These are phyloP conservation scores for Nasonia oneida DNA, from an alignment of 2,888 invertebrate genomes.

Conservation along the genomic window DNA sequence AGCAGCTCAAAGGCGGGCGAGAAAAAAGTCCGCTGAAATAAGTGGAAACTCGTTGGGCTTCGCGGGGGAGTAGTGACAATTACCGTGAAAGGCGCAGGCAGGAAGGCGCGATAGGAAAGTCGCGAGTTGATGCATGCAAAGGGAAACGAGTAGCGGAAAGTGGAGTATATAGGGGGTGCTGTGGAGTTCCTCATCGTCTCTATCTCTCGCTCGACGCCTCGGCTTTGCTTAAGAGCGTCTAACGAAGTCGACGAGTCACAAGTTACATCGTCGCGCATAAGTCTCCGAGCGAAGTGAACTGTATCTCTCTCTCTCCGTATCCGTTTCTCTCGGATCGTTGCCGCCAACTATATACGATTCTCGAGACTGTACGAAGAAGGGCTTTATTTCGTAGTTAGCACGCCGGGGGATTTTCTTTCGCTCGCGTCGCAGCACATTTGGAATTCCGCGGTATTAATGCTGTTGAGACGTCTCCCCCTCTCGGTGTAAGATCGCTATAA, in stretches of 20 bases:
- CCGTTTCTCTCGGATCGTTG: background rate
- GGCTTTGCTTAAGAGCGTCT: conserved; percentile 33
- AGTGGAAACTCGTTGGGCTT: background rate
- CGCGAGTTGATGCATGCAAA: conserved; percentile 11
- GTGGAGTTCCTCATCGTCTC: background rate
- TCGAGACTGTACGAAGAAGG: background rate
- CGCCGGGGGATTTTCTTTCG: conserved; percentile 20
- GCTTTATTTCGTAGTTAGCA: conserved; percentile 35
- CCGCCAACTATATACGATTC: background rate
- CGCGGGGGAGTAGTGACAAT: conserved; percentile 13
- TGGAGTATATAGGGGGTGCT: background rate
- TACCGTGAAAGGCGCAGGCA: conserved; percentile 20
- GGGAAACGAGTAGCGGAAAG: background rate
- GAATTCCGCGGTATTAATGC: conserved; percentile 33
- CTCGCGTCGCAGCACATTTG: background rate
- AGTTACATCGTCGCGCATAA: conserved; percentile 26
- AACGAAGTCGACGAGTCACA: conserved; percentile 45
- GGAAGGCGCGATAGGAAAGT: conserved; percentile 16
- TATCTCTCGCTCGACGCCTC: background rate
- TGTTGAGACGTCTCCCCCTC: background rate
- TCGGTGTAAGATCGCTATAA: background rate
- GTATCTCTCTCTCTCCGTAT: background rate
- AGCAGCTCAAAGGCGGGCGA: background rate
- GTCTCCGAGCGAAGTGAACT: conserved; percentile 30
- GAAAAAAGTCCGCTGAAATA: background rate